Percentiles rank a stretch among this genome's conserved stretches.
phyloP scores from a whole-genome alignment of 2,113 vertebrate species.

The Panthera tigris region DNA sequence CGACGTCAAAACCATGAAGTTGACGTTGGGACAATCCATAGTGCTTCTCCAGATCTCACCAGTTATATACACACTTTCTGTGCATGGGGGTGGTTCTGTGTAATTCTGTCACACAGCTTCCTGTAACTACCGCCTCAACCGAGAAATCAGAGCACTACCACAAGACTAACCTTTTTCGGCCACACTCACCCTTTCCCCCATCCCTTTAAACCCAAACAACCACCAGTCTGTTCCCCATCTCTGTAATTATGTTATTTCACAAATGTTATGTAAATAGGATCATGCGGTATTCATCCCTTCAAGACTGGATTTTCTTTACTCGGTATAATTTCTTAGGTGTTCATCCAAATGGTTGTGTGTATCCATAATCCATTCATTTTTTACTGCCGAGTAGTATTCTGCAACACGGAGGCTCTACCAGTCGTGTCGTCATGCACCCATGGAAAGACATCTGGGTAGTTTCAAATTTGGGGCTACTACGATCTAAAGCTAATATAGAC shows the following conservation, averaged over 20 bases:
- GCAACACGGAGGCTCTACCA: neutral
- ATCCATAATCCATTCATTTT: neutral
- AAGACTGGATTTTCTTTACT: neutral
- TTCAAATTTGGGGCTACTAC: neutral
- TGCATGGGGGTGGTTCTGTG: neutral
- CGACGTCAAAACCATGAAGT: neutral
- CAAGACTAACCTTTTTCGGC: neutral
- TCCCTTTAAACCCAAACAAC: neutral
- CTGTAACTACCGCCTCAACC: neutral
- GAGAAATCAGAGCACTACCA: neutral
- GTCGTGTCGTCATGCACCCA: neutral
- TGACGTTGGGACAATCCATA: neutral
- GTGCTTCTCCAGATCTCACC: neutral
- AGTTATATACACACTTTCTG: fast-evolving
- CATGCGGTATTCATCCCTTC: neutral
- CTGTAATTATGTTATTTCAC: neutral
- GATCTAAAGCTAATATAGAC: neutral
- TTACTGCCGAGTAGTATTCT: neutral
- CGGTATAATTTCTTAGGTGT: neutral
- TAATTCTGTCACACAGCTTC: neutral
- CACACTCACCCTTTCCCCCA: neutral
- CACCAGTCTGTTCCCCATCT: neutral
- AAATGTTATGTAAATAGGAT: neutral
- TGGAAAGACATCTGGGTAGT: neutral
- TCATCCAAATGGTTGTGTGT: neutral